Conservation (phyloP, 2,888 invertebrate genomes). For the Xestia rhomboidea region DNA sequence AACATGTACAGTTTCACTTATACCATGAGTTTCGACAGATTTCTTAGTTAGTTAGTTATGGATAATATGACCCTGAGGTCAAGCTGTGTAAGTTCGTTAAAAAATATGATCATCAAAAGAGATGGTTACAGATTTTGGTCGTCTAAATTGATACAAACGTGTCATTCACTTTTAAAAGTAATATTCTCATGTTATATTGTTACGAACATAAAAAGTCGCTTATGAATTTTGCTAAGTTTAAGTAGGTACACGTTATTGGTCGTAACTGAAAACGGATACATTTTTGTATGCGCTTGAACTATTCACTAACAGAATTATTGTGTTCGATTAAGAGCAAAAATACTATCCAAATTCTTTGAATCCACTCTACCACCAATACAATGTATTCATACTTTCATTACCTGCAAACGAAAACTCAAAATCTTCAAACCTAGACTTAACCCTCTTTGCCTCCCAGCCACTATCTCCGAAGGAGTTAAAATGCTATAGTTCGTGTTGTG, state of each 20-base stretch:
- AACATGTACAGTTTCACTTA: background rate
- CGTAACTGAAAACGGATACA: too few species aligned
- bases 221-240: background rate
- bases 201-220: background rate
- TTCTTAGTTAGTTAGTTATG: background rate
- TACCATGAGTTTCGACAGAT: background rate
- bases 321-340: background rate
- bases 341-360: background rate
- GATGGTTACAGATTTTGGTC: background rate
- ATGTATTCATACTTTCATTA: background rate
- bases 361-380: background rate
- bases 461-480: slow-evolving; percentile 89
- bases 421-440: slow-evolving; percentile 66
- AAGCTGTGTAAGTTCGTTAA: background rate
- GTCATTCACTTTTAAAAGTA: background rate
- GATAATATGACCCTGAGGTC: background rate
- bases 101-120: background rate
- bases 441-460: slow-evolving; percentile 37
- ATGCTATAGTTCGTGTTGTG: slow-evolving; percentile 89
- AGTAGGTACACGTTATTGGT: background rate
- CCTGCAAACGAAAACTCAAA: slow-evolving; percentile 29
- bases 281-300: background rate
- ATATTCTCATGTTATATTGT: background rate
- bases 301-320: background rate
- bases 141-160: background rate